A percentile compares a stretch with the other conserved stretches of the same genome.
phyloP scores from a whole-genome alignment of 2,888 invertebrate genomes.

The Epirrita christyi region DNA sequence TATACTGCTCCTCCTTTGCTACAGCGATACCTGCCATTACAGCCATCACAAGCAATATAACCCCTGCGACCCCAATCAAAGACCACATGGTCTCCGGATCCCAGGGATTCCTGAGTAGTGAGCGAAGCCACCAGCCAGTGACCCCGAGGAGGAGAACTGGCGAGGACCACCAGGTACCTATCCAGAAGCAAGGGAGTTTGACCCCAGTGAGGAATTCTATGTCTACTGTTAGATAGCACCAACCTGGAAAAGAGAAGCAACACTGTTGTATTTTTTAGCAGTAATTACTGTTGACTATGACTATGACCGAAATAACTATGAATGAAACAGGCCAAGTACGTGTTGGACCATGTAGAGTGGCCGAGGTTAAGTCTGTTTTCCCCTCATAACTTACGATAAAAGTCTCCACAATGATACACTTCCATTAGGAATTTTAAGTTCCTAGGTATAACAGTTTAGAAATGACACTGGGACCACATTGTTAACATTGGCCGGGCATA shows the following conservation, averaged over 20 bases:
- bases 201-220: slow-evolving; percentile 74
- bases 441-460: too few species aligned
- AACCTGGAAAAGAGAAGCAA: slow-evolving; percentile 59
- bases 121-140: slow-evolving; percentile 76
- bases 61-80: slow-evolving; percentile 60
- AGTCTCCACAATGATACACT: too few species aligned
- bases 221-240: slow-evolving; percentile 69
- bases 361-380: too few species aligned
- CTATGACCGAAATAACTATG: too few species aligned
- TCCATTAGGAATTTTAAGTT: too few species aligned
- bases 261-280: too few species aligned
- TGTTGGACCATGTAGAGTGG: too few species aligned
- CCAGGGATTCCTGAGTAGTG: slow-evolving; percentile 57
- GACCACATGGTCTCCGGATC: slow-evolving; percentile 64
- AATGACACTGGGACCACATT: too few species aligned
- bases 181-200: slow-evolving; percentile 67
- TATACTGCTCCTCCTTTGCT: slow-evolving; percentile 77
- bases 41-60: slow-evolving; percentile 65
- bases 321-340: too few species aligned
- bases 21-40: slow-evolving; percentile 71
- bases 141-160: slow-evolving; percentile 66
- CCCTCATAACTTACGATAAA: too few species aligned
- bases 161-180: slow-evolving; percentile 67
- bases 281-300: too few species aligned
- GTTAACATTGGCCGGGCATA: too few species aligned